These are phyloP conservation scores for Oreocharis arfaki DNA, from an alignment of 2,113 vertebrate genomes.

Conservation along the genomic window DNA sequence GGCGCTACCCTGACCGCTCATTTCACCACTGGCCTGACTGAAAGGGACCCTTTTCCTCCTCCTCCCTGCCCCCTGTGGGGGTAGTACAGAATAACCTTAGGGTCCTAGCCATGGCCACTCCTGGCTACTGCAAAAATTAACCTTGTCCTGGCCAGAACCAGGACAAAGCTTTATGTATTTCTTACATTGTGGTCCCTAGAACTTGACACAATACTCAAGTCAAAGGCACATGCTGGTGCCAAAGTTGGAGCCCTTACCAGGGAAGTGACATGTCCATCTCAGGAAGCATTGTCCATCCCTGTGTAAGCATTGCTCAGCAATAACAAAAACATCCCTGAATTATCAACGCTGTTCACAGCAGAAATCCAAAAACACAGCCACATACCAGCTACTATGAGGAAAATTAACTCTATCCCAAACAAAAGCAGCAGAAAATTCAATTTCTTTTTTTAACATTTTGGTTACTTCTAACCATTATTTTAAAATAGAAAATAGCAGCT, in stretches of 20 bases:
- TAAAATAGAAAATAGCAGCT: not conserved
- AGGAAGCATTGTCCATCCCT: not conserved
- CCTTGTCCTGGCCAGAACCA: not conserved
- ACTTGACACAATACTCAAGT: not conserved
- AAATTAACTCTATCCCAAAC: not conserved
- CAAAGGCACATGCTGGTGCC: rapidly evolving
- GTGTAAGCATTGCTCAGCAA: not conserved
- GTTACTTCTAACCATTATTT: not conserved
- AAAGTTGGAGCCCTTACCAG: not conserved
- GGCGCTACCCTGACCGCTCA: rapidly evolving
- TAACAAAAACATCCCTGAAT: not conserved
- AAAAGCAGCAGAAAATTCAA: not conserved
- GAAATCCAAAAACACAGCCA: not conserved
- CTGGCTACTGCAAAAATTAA: not conserved
- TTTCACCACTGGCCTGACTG: rapidly evolving
- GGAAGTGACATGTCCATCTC: not conserved
- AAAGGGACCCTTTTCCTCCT: not conserved
- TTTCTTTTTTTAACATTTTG: not conserved
- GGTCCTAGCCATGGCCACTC: not conserved
- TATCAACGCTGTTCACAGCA: not conserved
- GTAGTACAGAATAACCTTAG: not conserved
- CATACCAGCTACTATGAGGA: not conserved
- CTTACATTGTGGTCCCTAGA: not conserved
- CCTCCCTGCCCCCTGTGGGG: rapidly evolving
- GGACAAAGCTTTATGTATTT: not conserved